phyloP scores from a whole-genome alignment of 2,888 invertebrate genomes.

The Apomyelois bistriatella region DNA sequence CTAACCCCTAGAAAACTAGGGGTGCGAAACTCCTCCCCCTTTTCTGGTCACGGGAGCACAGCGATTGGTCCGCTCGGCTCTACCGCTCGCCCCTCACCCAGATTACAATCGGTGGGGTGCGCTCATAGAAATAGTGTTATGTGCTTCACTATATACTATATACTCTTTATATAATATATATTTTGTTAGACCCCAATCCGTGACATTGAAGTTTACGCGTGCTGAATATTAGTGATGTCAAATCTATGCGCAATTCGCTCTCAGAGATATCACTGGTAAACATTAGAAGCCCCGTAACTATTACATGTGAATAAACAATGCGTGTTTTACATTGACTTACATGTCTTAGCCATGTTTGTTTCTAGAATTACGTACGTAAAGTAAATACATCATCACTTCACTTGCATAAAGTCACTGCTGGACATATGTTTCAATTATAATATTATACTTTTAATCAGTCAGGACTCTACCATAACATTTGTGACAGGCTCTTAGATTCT shows the following conservation, averaged over 20 bases:
- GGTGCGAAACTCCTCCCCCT: constrained; percentile 80
- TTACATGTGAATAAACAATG: no score
- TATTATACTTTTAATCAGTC: no score
- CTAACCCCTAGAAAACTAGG: constrained; percentile 81
- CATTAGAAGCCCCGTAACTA: no score
- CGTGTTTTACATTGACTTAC: no score
- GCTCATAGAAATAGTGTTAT: constrained; percentile 79
- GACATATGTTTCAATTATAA: no score
- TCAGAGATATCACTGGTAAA: no score
- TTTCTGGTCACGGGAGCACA: constrained; percentile 78
- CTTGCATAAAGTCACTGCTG: no score
- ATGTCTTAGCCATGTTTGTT: no score
- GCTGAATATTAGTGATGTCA: neutral
- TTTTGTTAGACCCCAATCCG: constrained; percentile 57
- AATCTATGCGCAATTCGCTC: neutral
- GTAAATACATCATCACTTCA: no score
- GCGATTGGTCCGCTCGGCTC: constrained; percentile 74
- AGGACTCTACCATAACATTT: no score
- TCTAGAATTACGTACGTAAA: no score
- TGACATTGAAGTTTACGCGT: constrained; percentile 55
- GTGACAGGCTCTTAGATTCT: no score
- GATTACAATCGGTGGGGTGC: constrained; percentile 80
- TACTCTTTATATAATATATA: constrained; percentile 55
- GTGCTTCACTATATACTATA: constrained; percentile 63
- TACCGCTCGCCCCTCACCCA: constrained; percentile 73